Evolutionary conservation across 2,113 vertebrate species (phyloP).

Genomic region (Anseranas semipalmata): DNA sequence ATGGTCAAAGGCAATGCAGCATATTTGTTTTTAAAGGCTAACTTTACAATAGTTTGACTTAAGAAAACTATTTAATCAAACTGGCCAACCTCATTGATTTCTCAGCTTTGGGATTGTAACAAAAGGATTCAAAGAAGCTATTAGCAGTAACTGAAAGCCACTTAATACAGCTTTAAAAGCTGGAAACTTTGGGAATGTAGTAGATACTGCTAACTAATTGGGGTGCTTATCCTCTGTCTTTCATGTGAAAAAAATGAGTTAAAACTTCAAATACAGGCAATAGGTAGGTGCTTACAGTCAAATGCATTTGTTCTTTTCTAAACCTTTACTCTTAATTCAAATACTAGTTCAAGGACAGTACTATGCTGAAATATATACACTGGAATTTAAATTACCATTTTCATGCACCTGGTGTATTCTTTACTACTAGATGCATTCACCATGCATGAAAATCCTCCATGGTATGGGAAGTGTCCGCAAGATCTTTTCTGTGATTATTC

Average conservation of each 20-base stretch:
- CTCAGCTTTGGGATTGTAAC: conserved; percentile 62
- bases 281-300: not conserved
- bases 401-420: not conserved
- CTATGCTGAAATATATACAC: not conserved
- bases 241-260: conserved; percentile 40
- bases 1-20: conserved; percentile 65
- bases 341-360: not conserved
- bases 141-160: conserved; percentile 65
- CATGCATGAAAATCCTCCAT: not conserved
- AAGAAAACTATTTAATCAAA: conserved; percentile 71
- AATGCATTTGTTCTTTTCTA: conserved; percentile 5
- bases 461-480: not conserved
- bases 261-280: conserved; percentile 18
- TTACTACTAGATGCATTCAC: not conserved
- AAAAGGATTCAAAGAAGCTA: conserved; percentile 69
- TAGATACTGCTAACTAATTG: conserved; percentile 36
- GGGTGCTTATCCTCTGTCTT: conserved; percentile 3
- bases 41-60: conserved; percentile 69
- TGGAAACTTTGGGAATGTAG: conserved; percentile 35
- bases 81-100: conserved; percentile 71
- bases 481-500: not conserved
- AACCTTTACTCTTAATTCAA: not conserved
- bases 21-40: conserved; percentile 69
- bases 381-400: not conserved
- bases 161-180: conserved; percentile 30